These are phyloP conservation scores for Theretra japonica DNA, from an alignment of 2,888 invertebrate genomes.

Conservation along the genomic window DNA sequence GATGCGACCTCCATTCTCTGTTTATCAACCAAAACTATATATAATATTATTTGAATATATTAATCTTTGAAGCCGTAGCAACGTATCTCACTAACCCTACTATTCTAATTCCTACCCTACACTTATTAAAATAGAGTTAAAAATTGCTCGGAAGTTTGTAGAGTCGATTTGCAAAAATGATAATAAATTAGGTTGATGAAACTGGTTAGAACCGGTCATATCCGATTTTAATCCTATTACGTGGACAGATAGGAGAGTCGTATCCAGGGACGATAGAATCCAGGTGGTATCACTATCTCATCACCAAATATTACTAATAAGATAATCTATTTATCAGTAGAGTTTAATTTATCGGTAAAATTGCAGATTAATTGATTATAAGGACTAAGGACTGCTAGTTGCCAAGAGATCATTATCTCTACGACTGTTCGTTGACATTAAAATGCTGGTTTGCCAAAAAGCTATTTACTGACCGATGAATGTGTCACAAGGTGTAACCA, in stretches of 20 bases:
- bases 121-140: accelerated
- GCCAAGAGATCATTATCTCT: too few species aligned
- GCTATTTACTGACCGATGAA: too few species aligned
- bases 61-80: slow-evolving; percentile 44
- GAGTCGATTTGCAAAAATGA: slow-evolving; percentile 72
- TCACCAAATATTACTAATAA: background rate
- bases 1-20: slow-evolving; percentile 68
- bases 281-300: background rate
- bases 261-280: background rate
- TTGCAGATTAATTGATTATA: too few species aligned
- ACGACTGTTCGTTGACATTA: background rate
- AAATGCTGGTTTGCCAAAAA: too few species aligned
- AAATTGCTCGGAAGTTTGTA: background rate
- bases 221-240: slow-evolving; percentile 24
- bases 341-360: too few species aligned
- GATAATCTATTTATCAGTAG: too few species aligned
- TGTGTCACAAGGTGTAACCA: too few species aligned
- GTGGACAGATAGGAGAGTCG: background rate
- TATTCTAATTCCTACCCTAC: slow-evolving; percentile 41
- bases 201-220: slow-evolving; percentile 59
- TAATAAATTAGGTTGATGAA: slow-evolving; percentile 72
- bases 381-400: too few species aligned
- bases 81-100: slow-evolving; percentile 38
- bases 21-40: slow-evolving; percentile 63
- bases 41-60: slow-evolving; percentile 69